Conservation (phyloP, 2,797 vertebrate species). For the Clarias platycephalus region DNA sequence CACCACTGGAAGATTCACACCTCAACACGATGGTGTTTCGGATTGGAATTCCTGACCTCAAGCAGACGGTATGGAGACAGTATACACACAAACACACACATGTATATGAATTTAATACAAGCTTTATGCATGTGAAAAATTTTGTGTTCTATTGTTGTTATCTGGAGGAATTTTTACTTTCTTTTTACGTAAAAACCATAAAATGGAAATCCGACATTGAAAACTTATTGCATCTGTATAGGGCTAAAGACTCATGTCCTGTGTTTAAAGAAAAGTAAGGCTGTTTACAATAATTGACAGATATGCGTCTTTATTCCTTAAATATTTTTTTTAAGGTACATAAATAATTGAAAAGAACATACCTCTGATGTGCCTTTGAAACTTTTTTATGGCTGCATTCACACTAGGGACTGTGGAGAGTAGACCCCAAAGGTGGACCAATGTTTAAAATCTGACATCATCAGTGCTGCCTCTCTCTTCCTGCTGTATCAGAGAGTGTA, state of each 20-base stretch:
- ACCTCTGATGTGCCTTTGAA: neutral
- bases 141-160: neutral
- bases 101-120: constrained; percentile 6
- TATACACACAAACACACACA: constrained; percentile 47
- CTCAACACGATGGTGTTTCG: constrained; percentile 91
- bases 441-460: too few species aligned
- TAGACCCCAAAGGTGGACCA: too few species aligned
- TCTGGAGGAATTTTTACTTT: neutral
- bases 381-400: too few species aligned
- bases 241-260: neutral
- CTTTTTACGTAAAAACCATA: neutral
- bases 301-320: neutral
- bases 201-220: neutral
- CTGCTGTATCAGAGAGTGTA: too few species aligned
- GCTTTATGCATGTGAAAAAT: too few species aligned
- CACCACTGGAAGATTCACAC: constrained; percentile 80
- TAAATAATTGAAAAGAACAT: neutral
- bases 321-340: neutral
- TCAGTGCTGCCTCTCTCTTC: too few species aligned
- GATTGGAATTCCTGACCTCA: constrained; percentile 92
- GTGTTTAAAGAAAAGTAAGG: neutral
- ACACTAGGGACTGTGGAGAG: too few species aligned
- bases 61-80: constrained; percentile 80
- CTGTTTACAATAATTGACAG: neutral
- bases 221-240: neutral